Percentiles rank a stretch among this genome's conserved stretches.
Evolutionary conservation across 2,797 vertebrate genomes (phyloP).

Genomic region (Melanotaenia maccullochi): DNA sequence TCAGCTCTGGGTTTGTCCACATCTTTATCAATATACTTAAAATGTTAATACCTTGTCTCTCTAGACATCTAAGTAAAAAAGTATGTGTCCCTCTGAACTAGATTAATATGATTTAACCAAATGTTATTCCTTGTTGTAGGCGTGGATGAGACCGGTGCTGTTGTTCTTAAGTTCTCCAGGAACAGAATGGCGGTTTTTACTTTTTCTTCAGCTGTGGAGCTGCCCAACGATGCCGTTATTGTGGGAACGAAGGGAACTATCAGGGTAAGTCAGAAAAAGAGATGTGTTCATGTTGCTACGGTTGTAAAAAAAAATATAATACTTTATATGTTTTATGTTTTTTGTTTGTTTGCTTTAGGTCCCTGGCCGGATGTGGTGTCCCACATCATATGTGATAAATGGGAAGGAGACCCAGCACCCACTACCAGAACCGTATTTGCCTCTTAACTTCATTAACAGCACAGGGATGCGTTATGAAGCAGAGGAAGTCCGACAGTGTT

Average conservation of each 20-base stretch:
- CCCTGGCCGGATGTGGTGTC: conserved; percentile 74
- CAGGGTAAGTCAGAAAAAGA: conserved; percentile 67
- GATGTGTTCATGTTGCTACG: neutral
- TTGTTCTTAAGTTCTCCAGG: conserved; percentile 85
- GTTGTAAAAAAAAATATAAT: neutral
- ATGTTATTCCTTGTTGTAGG: conserved; percentile 66
- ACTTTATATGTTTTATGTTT: neutral
- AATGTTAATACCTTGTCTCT: too few relatives aligned
- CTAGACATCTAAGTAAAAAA: neutral
- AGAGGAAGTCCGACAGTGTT: conserved; percentile 82
- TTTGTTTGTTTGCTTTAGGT: conserved; percentile 46
- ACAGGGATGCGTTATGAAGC: conserved; percentile 81
- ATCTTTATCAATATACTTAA: too few relatives aligned
- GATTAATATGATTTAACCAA: neutral
- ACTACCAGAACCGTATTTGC: conserved; percentile 65
- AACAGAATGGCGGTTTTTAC: conserved; percentile 84
- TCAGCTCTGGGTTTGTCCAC: too few relatives aligned
- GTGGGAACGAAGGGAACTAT: conserved; percentile 84
- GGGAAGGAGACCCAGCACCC: conserved; percentile 58
- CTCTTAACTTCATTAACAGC: conserved; percentile 78
- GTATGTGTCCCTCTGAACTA: neutral
- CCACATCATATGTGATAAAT: conserved; percentile 71
- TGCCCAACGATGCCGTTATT: conserved; percentile 81
- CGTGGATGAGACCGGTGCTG: conserved; percentile 84
- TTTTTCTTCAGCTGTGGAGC: conserved; percentile 65